phyloP scores from a whole-genome alignment of 2,888 invertebrate species.

The Drosophila infuscata region DNA sequence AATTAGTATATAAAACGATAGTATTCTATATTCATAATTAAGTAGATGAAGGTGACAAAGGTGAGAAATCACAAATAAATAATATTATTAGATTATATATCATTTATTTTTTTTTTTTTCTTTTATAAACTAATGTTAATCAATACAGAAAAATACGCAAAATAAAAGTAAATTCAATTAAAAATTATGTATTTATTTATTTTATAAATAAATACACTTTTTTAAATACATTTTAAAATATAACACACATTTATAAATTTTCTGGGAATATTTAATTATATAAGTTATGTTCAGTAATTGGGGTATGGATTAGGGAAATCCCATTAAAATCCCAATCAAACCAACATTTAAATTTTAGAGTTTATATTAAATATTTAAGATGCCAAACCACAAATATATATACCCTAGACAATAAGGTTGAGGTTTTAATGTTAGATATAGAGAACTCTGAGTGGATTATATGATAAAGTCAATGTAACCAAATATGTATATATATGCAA shows the following conservation, averaged over 20 bases:
- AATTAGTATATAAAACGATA: not conserved
- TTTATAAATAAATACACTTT: not conserved
- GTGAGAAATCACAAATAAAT: not conserved
- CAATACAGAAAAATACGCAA: not conserved
- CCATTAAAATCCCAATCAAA: not conserved
- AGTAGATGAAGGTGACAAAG: not conserved
- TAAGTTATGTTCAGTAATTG: not conserved
- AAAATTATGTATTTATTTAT: not conserved
- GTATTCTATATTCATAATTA: too few relatives aligned
- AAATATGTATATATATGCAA: not conserved
- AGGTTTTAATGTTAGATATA: not conserved
- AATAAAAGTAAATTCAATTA: not conserved
- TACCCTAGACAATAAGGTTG: not conserved
- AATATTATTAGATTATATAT: not conserved
- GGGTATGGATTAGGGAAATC: not conserved
- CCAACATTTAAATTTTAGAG: not conserved
- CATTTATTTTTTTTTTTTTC: not conserved
- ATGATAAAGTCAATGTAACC: not conserved
- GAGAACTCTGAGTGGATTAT: not conserved
- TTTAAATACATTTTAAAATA: not conserved
- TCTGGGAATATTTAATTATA: not conserved
- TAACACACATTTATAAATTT: not conserved
- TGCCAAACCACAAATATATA: not conserved
- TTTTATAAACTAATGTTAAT: not conserved
- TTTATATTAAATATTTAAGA: not conserved